phyloP scores from a whole-genome alignment of 2,113 vertebrate genomes.

The Cygnus atratus region DNA sequence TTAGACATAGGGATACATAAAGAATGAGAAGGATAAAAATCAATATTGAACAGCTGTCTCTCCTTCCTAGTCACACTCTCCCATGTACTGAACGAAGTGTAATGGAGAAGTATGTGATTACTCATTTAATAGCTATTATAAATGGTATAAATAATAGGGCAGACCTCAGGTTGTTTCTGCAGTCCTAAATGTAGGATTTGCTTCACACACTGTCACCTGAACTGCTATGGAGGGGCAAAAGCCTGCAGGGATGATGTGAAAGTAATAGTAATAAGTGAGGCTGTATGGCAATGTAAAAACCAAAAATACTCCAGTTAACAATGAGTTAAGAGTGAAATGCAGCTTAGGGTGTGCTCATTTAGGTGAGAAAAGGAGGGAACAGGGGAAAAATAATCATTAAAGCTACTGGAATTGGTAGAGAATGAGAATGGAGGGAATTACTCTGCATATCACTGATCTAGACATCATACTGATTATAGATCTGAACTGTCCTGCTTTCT shows the following conservation, averaged over 20 bases:
- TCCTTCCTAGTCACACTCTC: constrained; percentile 20
- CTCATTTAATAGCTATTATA: constrained; percentile 33
- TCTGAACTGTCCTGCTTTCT: not conserved
- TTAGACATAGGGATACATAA: constrained; percentile 33
- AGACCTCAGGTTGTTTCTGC: not conserved
- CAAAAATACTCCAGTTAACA: not conserved
- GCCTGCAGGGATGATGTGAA: not conserved
- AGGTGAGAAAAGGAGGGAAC: not conserved
- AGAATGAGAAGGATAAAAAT: constrained; percentile 57
- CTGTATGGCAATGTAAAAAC: not conserved
- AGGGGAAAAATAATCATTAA: not conserved
- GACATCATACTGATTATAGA: not conserved
- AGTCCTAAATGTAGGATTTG: not conserved
- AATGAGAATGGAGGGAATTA: not conserved
- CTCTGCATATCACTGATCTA: not conserved
- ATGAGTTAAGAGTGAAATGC: not conserved
- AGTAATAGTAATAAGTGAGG: not conserved
- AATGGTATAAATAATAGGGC: not conserved
- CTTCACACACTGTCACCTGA: not conserved
- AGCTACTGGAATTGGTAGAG: not conserved
- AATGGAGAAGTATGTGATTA: constrained; percentile 45
- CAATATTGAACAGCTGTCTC: constrained; percentile 65
- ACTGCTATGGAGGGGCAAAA: not conserved
- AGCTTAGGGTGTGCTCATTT: not conserved
- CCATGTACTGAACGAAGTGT: not conserved